Evolutionary conservation across 2,797 vertebrate genomes (phyloP).

Genomic region (Fundulus diaphanus): DNA sequence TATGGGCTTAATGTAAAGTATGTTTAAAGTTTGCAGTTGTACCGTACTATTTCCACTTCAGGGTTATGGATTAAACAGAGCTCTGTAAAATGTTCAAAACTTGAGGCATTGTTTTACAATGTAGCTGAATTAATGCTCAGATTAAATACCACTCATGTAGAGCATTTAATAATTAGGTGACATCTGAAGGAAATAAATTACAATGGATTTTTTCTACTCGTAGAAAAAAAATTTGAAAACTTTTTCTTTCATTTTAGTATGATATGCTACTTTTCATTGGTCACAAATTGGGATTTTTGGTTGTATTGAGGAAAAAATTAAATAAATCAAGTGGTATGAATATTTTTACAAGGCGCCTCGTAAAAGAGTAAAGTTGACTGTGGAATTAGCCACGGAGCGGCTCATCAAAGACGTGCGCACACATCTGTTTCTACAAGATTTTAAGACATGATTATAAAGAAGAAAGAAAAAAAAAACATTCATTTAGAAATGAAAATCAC

Average conservation of each 20-base stretch:
- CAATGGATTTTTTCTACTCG: background rate
- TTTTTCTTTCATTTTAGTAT: background rate
- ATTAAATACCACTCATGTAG: too few relatives aligned
- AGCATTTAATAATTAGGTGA: too few relatives aligned
- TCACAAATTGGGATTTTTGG: background rate
- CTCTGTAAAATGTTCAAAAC: too few relatives aligned
- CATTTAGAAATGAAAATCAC: slow-evolving; percentile 38
- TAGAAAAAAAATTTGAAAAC: too few relatives aligned
- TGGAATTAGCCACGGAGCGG: background rate
- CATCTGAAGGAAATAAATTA: background rate
- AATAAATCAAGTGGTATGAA: background rate
- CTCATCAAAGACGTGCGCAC: background rate
- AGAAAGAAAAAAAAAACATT: slow-evolving; percentile 20
- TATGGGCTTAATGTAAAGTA: too few relatives aligned
- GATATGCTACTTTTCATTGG: background rate
- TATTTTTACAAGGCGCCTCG: background rate
- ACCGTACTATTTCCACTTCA: too few relatives aligned
- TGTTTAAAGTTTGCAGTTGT: too few relatives aligned
- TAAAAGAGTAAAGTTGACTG: background rate
- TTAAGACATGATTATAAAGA: background rate
- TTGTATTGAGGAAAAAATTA: background rate
- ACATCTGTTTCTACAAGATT: background rate
- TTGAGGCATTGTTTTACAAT: too few relatives aligned
- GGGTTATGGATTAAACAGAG: too few relatives aligned
- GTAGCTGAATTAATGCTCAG: too few relatives aligned